These are phyloP conservation scores for Heliocidaris tuberculata DNA, from an alignment of 35 echinoderm and acorn worm genomes.

Conservation along the genomic window DNA sequence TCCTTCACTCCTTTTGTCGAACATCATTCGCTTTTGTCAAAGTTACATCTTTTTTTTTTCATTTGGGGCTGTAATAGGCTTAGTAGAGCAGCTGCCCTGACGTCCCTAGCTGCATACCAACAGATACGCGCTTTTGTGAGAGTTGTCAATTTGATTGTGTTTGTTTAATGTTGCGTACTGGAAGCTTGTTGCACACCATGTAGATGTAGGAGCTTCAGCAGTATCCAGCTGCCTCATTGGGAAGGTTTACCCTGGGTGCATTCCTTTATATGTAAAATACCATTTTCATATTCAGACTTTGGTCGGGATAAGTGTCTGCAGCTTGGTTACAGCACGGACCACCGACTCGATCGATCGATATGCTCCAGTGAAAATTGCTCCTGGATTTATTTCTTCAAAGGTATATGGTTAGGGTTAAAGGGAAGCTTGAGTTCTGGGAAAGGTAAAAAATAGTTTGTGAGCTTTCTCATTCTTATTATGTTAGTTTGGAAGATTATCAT, in stretches of 20 bases:
- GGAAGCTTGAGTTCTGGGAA: no score
- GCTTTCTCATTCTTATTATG: no score
- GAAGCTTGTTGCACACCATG: neutral
- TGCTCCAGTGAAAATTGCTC: no score
- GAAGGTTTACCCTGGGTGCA: neutral
- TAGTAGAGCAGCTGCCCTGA: neutral
- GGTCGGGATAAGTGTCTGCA: no score
- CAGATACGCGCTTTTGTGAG: neutral
- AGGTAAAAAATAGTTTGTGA: no score
- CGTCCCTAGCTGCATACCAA: neutral
- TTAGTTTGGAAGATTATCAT: no score
- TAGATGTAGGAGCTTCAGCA: neutral
- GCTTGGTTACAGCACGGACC: no score
- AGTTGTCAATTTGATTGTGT: slow-evolving; percentile 6
- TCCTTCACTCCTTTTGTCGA: neutral
- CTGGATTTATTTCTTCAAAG: no score
- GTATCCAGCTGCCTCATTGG: neutral
- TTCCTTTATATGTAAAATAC: neutral
- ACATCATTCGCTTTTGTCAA: neutral
- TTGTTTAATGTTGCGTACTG: neutral
- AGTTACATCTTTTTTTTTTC: neutral
- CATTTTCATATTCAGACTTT: no score
- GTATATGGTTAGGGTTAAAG: no score
- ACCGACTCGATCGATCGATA: no score
- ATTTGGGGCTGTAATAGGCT: neutral